Base-by-base conservation (phyloP, 2,113 vertebrate genomes). In the Pachyramphus minor region DNA sequence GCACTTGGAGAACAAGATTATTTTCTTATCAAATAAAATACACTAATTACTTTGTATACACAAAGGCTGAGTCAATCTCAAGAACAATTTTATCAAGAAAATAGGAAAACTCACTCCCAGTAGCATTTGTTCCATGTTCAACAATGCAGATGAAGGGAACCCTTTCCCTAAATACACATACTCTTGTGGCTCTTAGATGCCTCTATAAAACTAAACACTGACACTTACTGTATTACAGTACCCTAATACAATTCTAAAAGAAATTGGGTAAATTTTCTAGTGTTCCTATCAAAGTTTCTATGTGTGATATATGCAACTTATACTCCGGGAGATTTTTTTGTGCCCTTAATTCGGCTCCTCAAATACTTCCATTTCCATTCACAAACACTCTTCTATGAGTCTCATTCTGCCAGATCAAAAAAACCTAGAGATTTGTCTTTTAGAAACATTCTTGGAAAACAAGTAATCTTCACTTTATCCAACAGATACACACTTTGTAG, bases 401-500 rank as follows among this genome's bases (percentile, higher is more conserved):
- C 37, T 80, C 49, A 77, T 25, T 74, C 41, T 64, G 37, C 30
- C 39, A 58, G 63, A 69, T 28, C 1, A 52, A 91, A 95, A 86
- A 42, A 1, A 8, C 45, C 23, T 53, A 60, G 14, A 88, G 42
- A 81, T 77, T 69, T 64, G 7, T 60, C 47, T 85, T 89, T 72
- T 44, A 79, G 60, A 96, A 87, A 85, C 27, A 52, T 83, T 83
- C 27, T 77, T 73, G 33, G 67, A 87, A 95, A 95, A 90, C 24
- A 87, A 14, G 5, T 63, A 80, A 73, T 79, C 69, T 92, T 84
- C 49, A 94, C 81, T 93, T 87, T 89, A 87, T 60, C 83, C 41
- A 94, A 84, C 50, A 89, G 47, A 95, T 75, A 96, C 88, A 95
- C 74, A 87, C 14, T 96, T 90, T 35, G 45, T 37, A 94, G 95